These are phyloP conservation scores for Stenopsyche tienmushanensis DNA, from an alignment of 1,140 invertebrate species.

Conservation along the genomic window DNA sequence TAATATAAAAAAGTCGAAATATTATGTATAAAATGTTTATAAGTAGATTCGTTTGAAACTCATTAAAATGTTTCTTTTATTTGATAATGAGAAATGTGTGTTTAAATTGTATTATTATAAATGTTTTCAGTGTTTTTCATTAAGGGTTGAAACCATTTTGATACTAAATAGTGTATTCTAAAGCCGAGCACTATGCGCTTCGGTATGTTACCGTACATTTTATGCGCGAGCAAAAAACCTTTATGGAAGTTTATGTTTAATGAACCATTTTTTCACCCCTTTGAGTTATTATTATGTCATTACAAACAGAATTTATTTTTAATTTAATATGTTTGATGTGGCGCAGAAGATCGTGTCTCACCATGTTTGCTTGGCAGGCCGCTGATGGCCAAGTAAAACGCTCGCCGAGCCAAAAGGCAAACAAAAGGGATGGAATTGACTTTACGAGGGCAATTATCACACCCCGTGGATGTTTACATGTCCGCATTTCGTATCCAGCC, in stretches of 20 bases:
- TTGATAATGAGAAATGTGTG: no score
- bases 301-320: no score
- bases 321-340: not conserved
- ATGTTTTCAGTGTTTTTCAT: no score
- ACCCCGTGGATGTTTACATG: conserved; percentile 6
- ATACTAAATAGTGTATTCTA: no score
- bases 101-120: no score
- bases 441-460: conserved; percentile 23
- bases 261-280: no score
- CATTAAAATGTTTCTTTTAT: no score
- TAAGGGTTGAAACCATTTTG: no score
- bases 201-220: not conserved
- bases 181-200: not conserved
- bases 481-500: conserved; percentile 1
- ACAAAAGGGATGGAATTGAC: conserved; percentile 31
- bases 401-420: conserved; percentile 6
- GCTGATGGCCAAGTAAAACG: not conserved
- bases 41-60: no score
- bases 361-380: not conserved
- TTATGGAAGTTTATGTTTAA: not conserved
- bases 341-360: not conserved
- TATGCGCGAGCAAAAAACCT: not conserved
- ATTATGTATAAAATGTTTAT: no score
- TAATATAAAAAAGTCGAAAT: no score
- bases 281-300: no score